Conservation (phyloP, 1,140 invertebrate genomes). For the Bombus sylvicola region DNA sequence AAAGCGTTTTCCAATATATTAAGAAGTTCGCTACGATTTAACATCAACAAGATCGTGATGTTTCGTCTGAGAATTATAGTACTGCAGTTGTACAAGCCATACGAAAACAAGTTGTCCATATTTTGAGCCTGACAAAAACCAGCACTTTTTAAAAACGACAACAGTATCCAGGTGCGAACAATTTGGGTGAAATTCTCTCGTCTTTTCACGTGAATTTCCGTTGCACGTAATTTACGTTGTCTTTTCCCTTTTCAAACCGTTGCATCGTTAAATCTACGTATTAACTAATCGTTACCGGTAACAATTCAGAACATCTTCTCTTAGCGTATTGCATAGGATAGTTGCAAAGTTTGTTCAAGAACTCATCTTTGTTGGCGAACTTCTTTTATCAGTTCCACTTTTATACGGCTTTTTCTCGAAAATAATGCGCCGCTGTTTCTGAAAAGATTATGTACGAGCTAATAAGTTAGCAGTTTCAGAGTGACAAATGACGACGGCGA, state of each 20-base stretch:
- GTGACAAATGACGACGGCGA: too few species aligned
- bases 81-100: conserved; percentile 72
- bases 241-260: background rate
- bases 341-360: background rate
- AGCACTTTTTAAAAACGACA: background rate
- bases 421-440: background rate
- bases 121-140: conserved; percentile 10
- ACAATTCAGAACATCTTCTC: background rate
- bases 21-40: conserved; percentile 69
- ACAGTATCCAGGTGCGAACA: background rate
- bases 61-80: conserved; percentile 63
- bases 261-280: background rate
- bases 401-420: background rate
- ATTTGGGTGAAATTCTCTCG: background rate
- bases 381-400: background rate
- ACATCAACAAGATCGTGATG: conserved; percentile 51
- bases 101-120: conserved; percentile 63
- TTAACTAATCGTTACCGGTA: background rate
- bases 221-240: background rate
- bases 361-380: background rate
- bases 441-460: background rate
- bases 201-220: background rate
- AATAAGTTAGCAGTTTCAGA: background rate
- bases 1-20: conserved; percentile 60
- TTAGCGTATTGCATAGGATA: background rate